phyloP scores from a whole-genome alignment of 2,797 vertebrate species.

The Macropodus opercularis region DNA sequence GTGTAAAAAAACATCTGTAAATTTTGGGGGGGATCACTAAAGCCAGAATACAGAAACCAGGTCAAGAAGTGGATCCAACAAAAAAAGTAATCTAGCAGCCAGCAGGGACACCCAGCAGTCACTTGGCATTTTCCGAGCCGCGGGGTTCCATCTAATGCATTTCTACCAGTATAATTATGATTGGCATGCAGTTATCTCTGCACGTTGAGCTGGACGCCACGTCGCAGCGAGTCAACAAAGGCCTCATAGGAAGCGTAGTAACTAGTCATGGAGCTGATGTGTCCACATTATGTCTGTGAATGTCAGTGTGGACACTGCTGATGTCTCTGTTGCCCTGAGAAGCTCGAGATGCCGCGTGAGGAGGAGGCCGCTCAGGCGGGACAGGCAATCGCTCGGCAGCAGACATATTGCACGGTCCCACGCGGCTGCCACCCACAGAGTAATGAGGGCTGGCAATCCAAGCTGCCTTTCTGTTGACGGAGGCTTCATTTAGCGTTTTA shows the following conservation, averaged over 20 bases:
- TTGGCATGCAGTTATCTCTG: constrained; percentile 48
- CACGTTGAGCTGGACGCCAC: constrained; percentile 43
- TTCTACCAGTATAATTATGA: constrained; percentile 61
- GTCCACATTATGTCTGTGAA: constrained; percentile 62
- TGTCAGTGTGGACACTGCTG: constrained; percentile 57
- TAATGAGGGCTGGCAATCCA: constrained; percentile 69
- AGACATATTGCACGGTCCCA: constrained; percentile 58
- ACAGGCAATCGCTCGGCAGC: constrained; percentile 62
- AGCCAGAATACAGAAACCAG: constrained; percentile 23
- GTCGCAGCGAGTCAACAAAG: constrained; percentile 41
- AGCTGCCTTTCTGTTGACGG: constrained; percentile 53
- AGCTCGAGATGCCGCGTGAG: constrained; percentile 39
- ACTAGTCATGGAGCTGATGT: constrained; percentile 48
- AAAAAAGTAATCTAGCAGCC: constrained; percentile 57
- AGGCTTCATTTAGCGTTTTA: constrained; percentile 49
- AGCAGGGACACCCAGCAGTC: constrained; percentile 44
- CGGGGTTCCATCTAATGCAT: constrained; percentile 49
- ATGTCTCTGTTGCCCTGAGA: constrained; percentile 57
- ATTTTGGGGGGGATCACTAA: constrained; percentile 37
- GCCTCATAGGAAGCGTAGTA: constrained; percentile 34
- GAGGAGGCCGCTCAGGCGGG: constrained; percentile 24
- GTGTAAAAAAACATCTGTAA: too few relatives aligned
- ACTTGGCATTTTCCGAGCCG: constrained; percentile 45
- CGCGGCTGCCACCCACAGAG: constrained; percentile 53
- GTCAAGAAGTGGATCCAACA: constrained; percentile 46